Percentiles rank a stretch among this genome's conserved stretches.
Conservation (phyloP, 1,140 invertebrate species). For the Procambarus clarkii region DNA sequence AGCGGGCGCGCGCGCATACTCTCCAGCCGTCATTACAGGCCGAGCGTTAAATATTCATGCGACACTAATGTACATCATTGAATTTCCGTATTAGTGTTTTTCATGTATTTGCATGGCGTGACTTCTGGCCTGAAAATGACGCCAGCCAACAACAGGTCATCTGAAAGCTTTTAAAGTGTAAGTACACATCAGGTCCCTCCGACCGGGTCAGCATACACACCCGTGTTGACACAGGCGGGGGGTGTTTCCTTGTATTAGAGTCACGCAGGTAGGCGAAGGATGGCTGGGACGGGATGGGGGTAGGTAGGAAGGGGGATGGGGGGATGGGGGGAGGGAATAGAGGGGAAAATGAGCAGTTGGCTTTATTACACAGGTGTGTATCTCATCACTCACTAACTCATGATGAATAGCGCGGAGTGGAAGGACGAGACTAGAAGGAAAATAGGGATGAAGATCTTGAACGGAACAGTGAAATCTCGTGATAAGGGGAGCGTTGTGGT, state of each 20-base stretch:
- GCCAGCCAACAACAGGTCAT: slow-evolving; percentile 1
- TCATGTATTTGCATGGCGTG: slow-evolving; percentile 22
- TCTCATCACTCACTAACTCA: not conserved
- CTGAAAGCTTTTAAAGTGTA: slow-evolving; percentile 40
- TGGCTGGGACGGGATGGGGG: not conserved
- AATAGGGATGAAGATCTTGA: too few relatives aligned
- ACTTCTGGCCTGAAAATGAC: slow-evolving; percentile 1
- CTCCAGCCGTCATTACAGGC: not conserved
- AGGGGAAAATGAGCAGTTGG: too few relatives aligned
- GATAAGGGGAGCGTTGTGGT: not conserved
- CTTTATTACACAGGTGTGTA: too few relatives aligned
- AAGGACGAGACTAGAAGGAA: not conserved
- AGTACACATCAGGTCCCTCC: not conserved
- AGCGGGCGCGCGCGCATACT: too few relatives aligned
- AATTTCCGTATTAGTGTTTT: slow-evolving; percentile 18
- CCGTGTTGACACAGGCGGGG: not conserved
- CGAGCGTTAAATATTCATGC: slow-evolving; percentile 15
- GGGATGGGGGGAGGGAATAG: too few relatives aligned
- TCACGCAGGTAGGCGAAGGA: slow-evolving; percentile 17
- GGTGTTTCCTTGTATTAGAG: slow-evolving; percentile 30
- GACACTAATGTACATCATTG: slow-evolving; percentile 25
- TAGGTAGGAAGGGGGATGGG: not conserved
- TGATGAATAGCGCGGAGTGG: not conserved
- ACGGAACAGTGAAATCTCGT: not conserved
- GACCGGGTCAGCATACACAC: not conserved